Evolutionary conservation across 2,888 invertebrate species (phyloP), one percentile per base, ranked within the genome.

Genomic region (Rutpela maculata): DNA sequence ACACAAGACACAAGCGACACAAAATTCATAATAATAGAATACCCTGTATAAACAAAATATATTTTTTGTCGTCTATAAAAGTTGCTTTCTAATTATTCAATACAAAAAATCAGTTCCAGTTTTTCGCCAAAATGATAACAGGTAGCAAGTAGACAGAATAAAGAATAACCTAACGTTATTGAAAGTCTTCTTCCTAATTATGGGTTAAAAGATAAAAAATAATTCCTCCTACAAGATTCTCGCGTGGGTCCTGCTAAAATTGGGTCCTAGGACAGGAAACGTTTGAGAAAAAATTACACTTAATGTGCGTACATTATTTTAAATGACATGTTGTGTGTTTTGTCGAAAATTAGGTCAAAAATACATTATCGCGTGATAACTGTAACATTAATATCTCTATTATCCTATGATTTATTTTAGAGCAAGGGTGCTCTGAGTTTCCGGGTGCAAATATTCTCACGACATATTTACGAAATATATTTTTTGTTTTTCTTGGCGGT

Each of bases 291-390:
- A 78, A 85, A 84, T 84, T 79, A 84, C 72, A 79, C 74, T 82
- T 84, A 84, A 85, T 83, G 83, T 78, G 83, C 78, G 78, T 75
- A 79, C 83, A 83, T 84, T 82, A 79, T 75, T 60, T 60, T 43
- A 77, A 77, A 80, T 77, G 69, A 78, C 65, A 78, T 17, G 77
- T 78, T 76, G 74, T 68, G 65, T 66, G 63, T 62, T 70, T 77
- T 79, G 50, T 56, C 59, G 72, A 76, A 78, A 78, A 78, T 79
- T 76, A 73, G 80, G 77, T 80, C 76, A 78, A 76, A 80, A 73
- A 77, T 78, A 74, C 74, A 18, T 78, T 73, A 80, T 78, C 66
- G 71, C 78, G 78, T 78, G 77, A 71, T 77, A 77, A 76, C 71
- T 60, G 69, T 70, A 50, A 75, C 76, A 74, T 55, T 79, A 81